phyloP scores from a whole-genome alignment of 2,113 vertebrate genomes.

The Leptocoma aspasia region DNA sequence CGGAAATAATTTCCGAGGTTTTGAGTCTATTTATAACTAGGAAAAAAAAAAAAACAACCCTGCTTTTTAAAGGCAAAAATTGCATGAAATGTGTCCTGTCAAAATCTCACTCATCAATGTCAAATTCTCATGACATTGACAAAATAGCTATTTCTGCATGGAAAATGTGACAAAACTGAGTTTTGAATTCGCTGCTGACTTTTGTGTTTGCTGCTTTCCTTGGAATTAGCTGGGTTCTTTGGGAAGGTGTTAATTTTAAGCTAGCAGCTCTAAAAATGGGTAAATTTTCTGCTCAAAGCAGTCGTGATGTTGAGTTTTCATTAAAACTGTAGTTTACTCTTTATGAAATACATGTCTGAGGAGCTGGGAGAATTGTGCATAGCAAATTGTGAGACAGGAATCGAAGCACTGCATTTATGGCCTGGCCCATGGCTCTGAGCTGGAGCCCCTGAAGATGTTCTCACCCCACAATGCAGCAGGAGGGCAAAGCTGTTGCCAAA shows the following conservation, averaged over 20 bases:
- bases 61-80: slow-evolving; percentile 24
- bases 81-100: slow-evolving; percentile 42
- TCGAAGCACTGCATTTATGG: background rate
- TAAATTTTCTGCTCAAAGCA: background rate
- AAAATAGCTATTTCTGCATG: slow-evolving; percentile 40
- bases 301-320: background rate
- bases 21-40: slow-evolving; percentile 21
- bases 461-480: background rate
- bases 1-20: background rate
- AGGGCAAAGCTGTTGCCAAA: background rate
- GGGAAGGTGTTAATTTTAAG: background rate
- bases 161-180: slow-evolving; percentile 27
- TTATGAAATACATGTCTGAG: background rate
- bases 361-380: background rate
- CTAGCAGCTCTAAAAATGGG: background rate
- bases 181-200: background rate
- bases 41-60: background rate
- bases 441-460: background rate
- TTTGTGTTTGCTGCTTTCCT: background rate
- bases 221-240: background rate
- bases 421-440: background rate
- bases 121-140: slow-evolving; percentile 34
- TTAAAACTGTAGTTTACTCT: background rate
- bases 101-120: slow-evolving; percentile 46
- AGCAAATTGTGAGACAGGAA: background rate